A percentile compares a stretch with the other conserved stretches of the same genome.
These are phyloP conservation scores for Baccha elongata DNA, from an alignment of 2,888 invertebrate species.

Conservation along the genomic window DNA sequence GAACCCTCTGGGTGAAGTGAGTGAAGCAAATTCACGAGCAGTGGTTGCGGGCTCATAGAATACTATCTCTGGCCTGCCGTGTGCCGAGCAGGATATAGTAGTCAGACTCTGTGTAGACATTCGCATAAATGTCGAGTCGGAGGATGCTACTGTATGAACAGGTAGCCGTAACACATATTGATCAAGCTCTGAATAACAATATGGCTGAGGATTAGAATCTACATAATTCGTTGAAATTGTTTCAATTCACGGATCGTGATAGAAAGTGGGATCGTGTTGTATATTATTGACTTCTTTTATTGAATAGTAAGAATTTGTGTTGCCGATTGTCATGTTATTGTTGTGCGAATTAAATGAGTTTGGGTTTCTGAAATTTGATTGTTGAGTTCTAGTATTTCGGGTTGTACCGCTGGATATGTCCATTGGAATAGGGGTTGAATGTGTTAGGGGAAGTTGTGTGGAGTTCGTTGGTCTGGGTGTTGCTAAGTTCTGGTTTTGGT, in stretches of 20 bases:
- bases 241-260: background rate
- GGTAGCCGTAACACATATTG: no score
- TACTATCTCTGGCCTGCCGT: no score
- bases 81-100: no score
- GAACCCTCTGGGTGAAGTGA: no score
- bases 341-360: background rate
- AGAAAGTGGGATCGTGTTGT: constrained; percentile 14
- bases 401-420: constrained; percentile 26
- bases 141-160: no score
- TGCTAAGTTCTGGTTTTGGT: constrained; percentile 5
- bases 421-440: constrained; percentile 27
- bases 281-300: constrained; percentile 21
- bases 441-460: background rate
- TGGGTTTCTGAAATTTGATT: constrained; percentile 3
- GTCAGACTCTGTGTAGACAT: no score
- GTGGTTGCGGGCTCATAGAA: no score
- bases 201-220: background rate
- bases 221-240: background rate
- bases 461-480: background rate
- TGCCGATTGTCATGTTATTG: background rate
- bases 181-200: constrained; percentile 6
- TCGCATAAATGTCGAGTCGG: no score
- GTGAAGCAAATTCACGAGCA: no score
- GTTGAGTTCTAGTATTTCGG: constrained; percentile 20
- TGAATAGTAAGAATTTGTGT: background rate